Base-by-base conservation (phyloP, 2,888 invertebrate genomes). In the Lapara coniferarum region DNA sequence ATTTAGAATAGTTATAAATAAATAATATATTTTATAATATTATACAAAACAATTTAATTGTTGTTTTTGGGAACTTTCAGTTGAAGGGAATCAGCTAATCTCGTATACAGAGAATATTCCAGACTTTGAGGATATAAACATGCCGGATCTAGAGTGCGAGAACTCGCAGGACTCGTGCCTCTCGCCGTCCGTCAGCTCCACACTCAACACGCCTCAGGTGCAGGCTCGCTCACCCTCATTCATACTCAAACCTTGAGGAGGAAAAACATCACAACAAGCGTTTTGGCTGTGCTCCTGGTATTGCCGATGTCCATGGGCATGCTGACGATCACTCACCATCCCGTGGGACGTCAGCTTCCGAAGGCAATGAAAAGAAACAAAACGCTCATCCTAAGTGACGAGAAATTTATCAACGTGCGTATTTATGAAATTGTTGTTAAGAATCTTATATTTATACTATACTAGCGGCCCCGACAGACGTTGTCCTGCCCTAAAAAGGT, bases 41-140 rank as follows among this genome's bases (percentile, higher is more conserved):
- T 25, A 52, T 59, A 51, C 37, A 19, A 25, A 44, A 30, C 51
- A 70, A 56, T 66, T 66, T 66, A 68, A 56, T 44, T 51, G 5
- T 66, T 46, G 67, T 76, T 72, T 75, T 78, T 78, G 76, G 76
- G 75, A 72, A 59, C 59, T 93, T 93, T 93, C 93, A 93, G 92
- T 91, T 89, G 94, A 94, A 86, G 90, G 88, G 85, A 93, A 91
- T 91, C 93, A 94, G 90, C 88, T 94, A 85, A 94, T 94, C 76
- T 94, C 94, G 85, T 94, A 94, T 90, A 91, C 93, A 90, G 93
- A 92, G 77, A 91, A 89, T 91, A 89, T 92, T 88, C 93, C 94
- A 87, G 93, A 93, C 90, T 92, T 94, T 87, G 93, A 91, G 81
- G 93, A 92, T 82, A 92, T 94, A 79, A 85, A 78, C 77, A 85